Percentiles rank a stretch among this genome's conserved stretches.
Conservation (phyloP, 2,113 vertebrate species). For the Tyto alba region DNA sequence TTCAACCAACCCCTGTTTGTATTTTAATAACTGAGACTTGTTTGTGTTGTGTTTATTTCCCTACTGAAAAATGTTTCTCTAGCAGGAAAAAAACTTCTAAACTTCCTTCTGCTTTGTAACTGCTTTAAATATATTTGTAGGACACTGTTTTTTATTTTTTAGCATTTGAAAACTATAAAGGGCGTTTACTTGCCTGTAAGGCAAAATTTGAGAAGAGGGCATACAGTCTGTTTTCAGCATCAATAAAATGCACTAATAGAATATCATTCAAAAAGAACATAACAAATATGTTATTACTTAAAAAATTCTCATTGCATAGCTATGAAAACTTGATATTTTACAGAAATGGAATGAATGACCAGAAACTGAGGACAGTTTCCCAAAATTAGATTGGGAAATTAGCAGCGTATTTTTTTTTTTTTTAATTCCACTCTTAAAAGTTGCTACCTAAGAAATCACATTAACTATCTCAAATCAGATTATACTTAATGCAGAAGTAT, state of each 20-base stretch:
- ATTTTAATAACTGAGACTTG: background rate
- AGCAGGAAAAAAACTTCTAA: background rate
- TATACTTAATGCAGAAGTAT: background rate
- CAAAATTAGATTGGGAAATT: background rate
- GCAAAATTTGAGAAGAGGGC: background rate
- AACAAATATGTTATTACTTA: background rate
- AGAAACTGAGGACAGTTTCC: background rate
- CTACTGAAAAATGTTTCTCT: background rate
- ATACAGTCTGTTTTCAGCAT: background rate
- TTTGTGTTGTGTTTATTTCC: background rate
- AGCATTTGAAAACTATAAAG: background rate
- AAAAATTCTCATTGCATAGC: background rate
- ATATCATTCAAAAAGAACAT: background rate
- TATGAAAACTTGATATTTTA: background rate
- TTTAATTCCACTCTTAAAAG: background rate
- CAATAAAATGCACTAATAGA: background rate
- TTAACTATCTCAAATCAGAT: background rate
- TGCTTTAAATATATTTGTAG: background rate
- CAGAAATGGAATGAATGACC: background rate
- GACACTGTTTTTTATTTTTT: background rate
- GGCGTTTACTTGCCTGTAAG: background rate
- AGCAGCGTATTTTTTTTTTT: background rate
- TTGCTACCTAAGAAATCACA: background rate
- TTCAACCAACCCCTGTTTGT: background rate
- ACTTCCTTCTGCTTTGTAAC: background rate